These are phyloP conservation scores for Acrossocheilus fasciatus DNA, from an alignment of 2,797 vertebrate species.

Conservation along the genomic window DNA sequence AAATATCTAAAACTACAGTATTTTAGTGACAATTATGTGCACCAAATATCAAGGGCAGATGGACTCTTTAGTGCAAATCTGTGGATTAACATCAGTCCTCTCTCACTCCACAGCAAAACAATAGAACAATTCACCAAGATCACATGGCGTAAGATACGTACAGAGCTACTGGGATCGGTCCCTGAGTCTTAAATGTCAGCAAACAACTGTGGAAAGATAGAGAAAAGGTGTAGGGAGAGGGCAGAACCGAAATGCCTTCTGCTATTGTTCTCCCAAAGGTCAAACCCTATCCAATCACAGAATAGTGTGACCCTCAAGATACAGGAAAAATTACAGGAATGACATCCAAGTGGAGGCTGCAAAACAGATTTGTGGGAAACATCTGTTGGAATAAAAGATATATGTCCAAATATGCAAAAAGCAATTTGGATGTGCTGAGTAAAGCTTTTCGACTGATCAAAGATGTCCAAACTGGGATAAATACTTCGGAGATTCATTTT, in stretches of 20 bases:
- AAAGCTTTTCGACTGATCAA: neutral
- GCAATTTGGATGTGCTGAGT: neutral
- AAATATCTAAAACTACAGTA: constrained; percentile 19
- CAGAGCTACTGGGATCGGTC: constrained; percentile 61
- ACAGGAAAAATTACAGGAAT: constrained; percentile 75
- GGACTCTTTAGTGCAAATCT: constrained; percentile 18
- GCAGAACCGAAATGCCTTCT: constrained; percentile 79
- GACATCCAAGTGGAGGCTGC: constrained; percentile 68
- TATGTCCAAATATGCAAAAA: constrained; percentile 5
- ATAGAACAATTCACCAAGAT: constrained; percentile 52
- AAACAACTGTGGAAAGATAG: constrained; percentile 71
- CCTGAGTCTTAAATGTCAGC: constrained; percentile 70
- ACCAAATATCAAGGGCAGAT: constrained; percentile 46
- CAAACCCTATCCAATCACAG: constrained; percentile 82
- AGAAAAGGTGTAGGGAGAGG: constrained; percentile 68
- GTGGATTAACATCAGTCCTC: constrained; percentile 52
- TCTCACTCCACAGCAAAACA: constrained; percentile 50
- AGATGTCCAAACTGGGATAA: neutral
- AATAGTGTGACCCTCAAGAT: constrained; percentile 65
- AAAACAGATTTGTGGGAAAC: constrained; percentile 40
- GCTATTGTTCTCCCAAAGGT: constrained; percentile 85
- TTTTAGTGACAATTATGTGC: neutral
- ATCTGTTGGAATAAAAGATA: neutral
- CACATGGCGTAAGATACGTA: constrained; percentile 50
- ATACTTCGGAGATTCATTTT: neutral